These are phyloP conservation scores for Spea bombifrons DNA, from an alignment of 2,113 vertebrate genomes.

Conservation along the genomic window DNA sequence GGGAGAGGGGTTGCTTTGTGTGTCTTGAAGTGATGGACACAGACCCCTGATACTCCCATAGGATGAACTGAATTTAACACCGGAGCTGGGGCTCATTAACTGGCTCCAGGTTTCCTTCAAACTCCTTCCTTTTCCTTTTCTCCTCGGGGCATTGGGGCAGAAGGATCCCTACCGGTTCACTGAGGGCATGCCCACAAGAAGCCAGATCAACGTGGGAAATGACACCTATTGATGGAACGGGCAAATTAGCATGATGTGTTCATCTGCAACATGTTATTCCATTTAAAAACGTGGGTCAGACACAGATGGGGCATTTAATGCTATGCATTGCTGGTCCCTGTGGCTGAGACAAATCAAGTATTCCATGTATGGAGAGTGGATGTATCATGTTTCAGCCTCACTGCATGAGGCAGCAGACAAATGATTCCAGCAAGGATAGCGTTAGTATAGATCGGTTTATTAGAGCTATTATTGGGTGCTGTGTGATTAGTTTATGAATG, in stretches of 20 bases:
- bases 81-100: conserved; percentile 48
- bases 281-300: background rate
- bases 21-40: conserved; percentile 42
- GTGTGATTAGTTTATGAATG: conserved; percentile 23
- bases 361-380: background rate
- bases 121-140: conserved; percentile 42
- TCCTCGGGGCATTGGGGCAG: conserved; percentile 45
- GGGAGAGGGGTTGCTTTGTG: conserved; percentile 18
- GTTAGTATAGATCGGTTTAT: conserved; percentile 29
- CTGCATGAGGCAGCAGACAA: conserved; percentile 11
- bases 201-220: conserved; percentile 31
- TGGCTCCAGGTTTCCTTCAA: conserved; percentile 47
- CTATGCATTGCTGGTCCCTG: background rate
- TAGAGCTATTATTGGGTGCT: conserved; percentile 39
- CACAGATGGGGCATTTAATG: background rate
- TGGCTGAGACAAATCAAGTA: background rate
- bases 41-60: conserved; percentile 45
- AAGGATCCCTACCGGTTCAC: conserved; percentile 42
- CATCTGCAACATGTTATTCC: background rate
- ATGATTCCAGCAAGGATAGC: conserved; percentile 24
- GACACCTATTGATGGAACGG: conserved; percentile 14
- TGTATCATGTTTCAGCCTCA: conserved; percentile 12
- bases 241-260: background rate
- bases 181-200: conserved; percentile 33
- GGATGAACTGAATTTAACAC: conserved; percentile 49